Evolutionary conservation across 2,797 vertebrate species (phyloP).

Genomic region (Triplophysa yarkandensis): DNA sequence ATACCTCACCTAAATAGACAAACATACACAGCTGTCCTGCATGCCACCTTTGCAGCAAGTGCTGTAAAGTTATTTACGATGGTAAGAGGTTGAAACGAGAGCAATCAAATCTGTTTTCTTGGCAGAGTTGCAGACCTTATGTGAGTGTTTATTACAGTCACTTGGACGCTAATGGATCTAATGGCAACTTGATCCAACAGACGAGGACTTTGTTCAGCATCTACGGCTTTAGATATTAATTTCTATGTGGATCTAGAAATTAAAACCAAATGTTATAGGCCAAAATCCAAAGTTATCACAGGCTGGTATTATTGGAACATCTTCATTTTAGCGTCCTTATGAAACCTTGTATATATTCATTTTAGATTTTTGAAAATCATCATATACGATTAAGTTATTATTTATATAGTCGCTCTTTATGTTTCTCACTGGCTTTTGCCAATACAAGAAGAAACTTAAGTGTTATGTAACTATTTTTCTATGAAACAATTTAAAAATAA

Average conservation of each 20-base stretch:
- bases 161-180: conserved; percentile 19
- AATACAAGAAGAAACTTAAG: too few species aligned
- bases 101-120: conserved; percentile 24
- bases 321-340: too few species aligned
- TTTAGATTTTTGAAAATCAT: too few species aligned
- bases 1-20: conserved; percentile 45
- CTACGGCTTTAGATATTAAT: conserved; percentile 1
- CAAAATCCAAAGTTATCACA: background rate
- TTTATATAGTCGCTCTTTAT: too few species aligned
- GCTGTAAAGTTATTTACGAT: conserved; percentile 37
- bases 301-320: background rate
- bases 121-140: conserved; percentile 9
- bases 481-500: too few species aligned
- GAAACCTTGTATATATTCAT: too few species aligned
- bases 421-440: too few species aligned
- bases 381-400: too few species aligned
- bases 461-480: too few species aligned
- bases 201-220: conserved; percentile 16
- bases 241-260: background rate
- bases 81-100: conserved; percentile 5
- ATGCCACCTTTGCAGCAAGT: conserved; percentile 5
- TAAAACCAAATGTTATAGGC: background rate
- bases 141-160: conserved; percentile 24
- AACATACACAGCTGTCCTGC: conserved; percentile 42
- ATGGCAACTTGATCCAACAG: conserved; percentile 28